Conservation (phyloP, 2,797 vertebrate genomes). For the Podargus strigoides region DNA sequence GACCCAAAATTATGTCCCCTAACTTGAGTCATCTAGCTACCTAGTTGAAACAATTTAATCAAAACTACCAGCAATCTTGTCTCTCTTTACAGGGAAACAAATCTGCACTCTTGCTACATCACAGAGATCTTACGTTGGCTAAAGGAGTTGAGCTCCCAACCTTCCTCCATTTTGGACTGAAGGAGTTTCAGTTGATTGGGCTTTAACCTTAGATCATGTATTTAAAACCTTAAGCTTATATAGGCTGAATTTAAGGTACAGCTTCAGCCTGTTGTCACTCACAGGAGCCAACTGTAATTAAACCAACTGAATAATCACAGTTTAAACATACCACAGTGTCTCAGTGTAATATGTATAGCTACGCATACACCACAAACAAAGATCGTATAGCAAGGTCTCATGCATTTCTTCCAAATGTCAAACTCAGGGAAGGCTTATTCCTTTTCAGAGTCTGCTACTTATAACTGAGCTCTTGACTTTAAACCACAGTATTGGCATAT, state of each 20-base stretch:
- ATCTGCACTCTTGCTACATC: background rate
- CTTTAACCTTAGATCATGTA: background rate
- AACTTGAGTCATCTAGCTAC: background rate
- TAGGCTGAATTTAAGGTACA: background rate
- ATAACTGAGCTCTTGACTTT: background rate
- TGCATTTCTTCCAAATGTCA: background rate
- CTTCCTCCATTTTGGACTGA: background rate
- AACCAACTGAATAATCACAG: background rate
- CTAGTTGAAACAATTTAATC: background rate
- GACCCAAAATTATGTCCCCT: background rate
- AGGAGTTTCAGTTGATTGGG: background rate
- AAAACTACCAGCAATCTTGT: background rate
- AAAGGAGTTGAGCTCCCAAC: background rate
- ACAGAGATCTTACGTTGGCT: background rate
- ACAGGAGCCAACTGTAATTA: background rate
- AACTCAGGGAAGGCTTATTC: background rate
- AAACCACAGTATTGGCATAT: background rate
- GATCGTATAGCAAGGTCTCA: background rate
- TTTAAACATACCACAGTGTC: background rate
- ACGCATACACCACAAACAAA: accelerated
- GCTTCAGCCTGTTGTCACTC: background rate
- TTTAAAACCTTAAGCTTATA: background rate
- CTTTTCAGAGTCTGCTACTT: background rate
- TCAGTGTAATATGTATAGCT: background rate
- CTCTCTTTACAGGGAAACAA: background rate